phyloP scores from a whole-genome alignment of 2,888 invertebrate species.

The Clistopyga incitator region DNA sequence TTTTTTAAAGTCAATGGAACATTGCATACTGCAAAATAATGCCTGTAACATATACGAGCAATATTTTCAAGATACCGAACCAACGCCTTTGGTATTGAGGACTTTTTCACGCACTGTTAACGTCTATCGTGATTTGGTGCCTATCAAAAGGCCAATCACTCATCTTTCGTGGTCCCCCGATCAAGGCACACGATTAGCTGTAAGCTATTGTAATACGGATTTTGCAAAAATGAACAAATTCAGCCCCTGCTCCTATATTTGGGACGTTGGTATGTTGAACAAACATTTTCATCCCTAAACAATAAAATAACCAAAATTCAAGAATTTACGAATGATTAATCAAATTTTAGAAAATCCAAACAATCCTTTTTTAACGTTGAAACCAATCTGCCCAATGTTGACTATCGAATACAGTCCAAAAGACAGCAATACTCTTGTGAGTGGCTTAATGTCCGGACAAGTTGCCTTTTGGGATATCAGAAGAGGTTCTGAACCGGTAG shows the following conservation, averaged over 20 bases:
- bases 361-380: conserved; percentile 79
- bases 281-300: neutral
- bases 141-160: conserved; percentile 85
- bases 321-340: neutral
- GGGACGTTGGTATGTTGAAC: conserved; percentile 86
- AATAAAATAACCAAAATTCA: neutral
- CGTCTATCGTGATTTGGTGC: conserved; percentile 88
- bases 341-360: conserved; percentile 81
- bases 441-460: conserved; percentile 82
- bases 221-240: conserved; percentile 83
- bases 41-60: conserved; percentile 92
- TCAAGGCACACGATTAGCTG: conserved; percentile 87
- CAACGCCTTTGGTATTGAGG: conserved; percentile 86
- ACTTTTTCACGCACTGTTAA: conserved; percentile 88
- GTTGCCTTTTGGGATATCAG: conserved; percentile 93
- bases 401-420: conserved; percentile 82
- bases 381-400: conserved; percentile 79
- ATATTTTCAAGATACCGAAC: conserved; percentile 87
- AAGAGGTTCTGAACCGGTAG: conserved; percentile 92
- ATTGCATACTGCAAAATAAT: conserved; percentile 91
- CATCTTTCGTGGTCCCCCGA: conserved; percentile 91
- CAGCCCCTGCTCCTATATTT: conserved; percentile 87
- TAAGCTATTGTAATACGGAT: conserved; percentile 87
- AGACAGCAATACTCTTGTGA: conserved; percentile 80
- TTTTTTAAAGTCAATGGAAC: conserved; percentile 86